Conservation (phyloP, 1,140 invertebrate genomes). For the Stegodyphus dumicola region DNA sequence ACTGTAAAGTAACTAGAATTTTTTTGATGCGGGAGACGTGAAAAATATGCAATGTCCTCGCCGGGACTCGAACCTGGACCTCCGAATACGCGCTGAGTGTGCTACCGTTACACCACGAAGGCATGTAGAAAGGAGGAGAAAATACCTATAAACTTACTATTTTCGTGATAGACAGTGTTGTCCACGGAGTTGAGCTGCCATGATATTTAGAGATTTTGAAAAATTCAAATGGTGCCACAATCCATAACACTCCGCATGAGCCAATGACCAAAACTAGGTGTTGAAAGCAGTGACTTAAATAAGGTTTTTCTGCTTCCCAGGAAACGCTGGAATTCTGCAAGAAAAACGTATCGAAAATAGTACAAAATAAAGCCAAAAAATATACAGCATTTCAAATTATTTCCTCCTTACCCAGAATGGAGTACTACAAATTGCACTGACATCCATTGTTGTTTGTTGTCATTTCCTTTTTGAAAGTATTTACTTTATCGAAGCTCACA, state of each 20-base stretch:
- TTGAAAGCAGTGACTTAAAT: slow-evolving; percentile 38
- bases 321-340: slow-evolving; percentile 36
- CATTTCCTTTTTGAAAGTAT: too few relatives aligned
- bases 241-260: slow-evolving; percentile 39
- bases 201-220: slow-evolving; percentile 14
- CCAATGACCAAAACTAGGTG: slow-evolving; percentile 42
- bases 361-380: too few relatives aligned
- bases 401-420: too few relatives aligned
- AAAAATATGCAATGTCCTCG: too few relatives aligned
- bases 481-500: too few relatives aligned
- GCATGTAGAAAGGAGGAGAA: neutral
- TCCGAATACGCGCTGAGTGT: too few relatives aligned
- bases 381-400: too few relatives aligned
- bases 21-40: neutral
- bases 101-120: neutral
- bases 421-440: too few relatives aligned
- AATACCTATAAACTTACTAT: slow-evolving; percentile 6
- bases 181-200: slow-evolving; percentile 23
- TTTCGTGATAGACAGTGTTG: slow-evolving; percentile 9
- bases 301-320: slow-evolving; percentile 26
- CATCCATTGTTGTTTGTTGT: too few relatives aligned
- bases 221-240: slow-evolving; percentile 43
- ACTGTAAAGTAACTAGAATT: neutral
- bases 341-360: neutral
- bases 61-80: too few relatives aligned